phyloP scores from a whole-genome alignment of 2,888 invertebrate species.

The Hirtodrosophila histrioides region DNA sequence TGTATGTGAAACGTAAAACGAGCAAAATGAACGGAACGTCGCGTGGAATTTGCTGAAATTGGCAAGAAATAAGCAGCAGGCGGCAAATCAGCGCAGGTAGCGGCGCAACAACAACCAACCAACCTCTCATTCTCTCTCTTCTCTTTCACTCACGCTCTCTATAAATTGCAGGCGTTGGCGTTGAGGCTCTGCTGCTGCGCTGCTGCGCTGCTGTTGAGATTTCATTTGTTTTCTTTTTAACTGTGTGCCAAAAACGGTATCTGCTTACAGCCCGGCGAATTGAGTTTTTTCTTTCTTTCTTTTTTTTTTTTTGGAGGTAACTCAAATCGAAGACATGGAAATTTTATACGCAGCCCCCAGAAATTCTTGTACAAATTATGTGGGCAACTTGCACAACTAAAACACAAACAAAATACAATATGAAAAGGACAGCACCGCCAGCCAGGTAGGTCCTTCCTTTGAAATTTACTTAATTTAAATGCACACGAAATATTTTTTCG shows the following conservation, averaged over 20 bases:
- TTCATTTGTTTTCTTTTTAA: conserved; percentile 28
- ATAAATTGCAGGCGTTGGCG: conserved; percentile 37
- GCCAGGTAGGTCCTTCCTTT: conserved; percentile 68
- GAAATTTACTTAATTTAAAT: conserved; percentile 60
- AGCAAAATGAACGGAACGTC: conserved; percentile 56
- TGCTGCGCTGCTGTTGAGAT: conserved; percentile 16
- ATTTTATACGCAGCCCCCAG: conserved; percentile 58
- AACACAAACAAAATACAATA: conserved; percentile 34
- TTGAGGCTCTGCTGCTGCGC: conserved; percentile 19
- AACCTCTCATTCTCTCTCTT: conserved; percentile 8
- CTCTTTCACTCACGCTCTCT: conserved; percentile 16
- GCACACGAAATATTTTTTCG: conserved; percentile 51
- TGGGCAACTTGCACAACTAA: conserved; percentile 37
- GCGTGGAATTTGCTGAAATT: conserved; percentile 74
- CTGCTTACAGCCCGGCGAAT: conserved; percentile 69
- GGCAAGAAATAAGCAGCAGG: conserved; percentile 55
- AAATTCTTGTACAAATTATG: conserved; percentile 44
- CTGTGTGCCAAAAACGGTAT: conserved; percentile 68
- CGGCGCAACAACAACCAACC: conserved; percentile 18
- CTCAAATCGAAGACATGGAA: conserved; percentile 74
- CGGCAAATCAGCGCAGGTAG: conserved; percentile 45
- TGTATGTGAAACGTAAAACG: conserved; percentile 47
- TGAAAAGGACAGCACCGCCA: conserved; percentile 21
- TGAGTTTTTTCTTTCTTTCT: conserved; percentile 25
- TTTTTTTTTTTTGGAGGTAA: conserved; percentile 50